Evolutionary conservation across 2,888 invertebrate genomes (phyloP), one percentile per base, ranked within the genome.

Genomic region (Drosophila algonquin): DNA sequence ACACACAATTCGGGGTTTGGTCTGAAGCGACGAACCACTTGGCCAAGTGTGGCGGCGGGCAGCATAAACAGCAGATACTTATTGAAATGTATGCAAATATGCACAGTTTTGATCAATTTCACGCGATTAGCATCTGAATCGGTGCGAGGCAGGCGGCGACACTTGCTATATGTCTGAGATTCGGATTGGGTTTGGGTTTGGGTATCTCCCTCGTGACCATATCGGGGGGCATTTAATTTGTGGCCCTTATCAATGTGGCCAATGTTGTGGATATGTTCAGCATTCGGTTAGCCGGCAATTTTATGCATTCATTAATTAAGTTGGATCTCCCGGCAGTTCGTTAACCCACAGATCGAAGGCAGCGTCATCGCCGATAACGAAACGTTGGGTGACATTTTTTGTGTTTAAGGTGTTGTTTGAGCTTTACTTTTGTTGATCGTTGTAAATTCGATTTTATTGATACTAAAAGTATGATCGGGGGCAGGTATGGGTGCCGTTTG

Each of bases 71-170:
- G 35, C 55, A 40, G 51, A 61, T 45, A 24, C 5, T 32, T 24
- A 64, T 63, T 58, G 50, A 67, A 56, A 61, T 57, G 55, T 81
- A 85, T 80, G 73, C 70, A 74, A 83, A 80, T 80, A 67, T 69
- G 55, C 54, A 21, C 10, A 9, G 55, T 74, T 40, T 68, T 74
- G 67, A 79, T 70, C 79, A 80, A 83, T 83, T 73, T 86, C 80
- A 73, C 60, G 79, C 81, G 81, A 86, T 88, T 88, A 84, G 80
- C 87, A 86, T 88, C 75, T 80, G 79, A 84, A 87, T 81, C 73
- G 71, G 47, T 46, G 72, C 57, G 65, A 64, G 48, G 58, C 60
- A 56, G 50, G n/a, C 52, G 53, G 53, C 56, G 45, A 52, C 61
- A 73, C 76, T 69, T 68, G 78, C 76, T 60, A 50, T 45, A 44